Conservation (phyloP, 2,113 vertebrate species). For the Rhynchomys soricoides region DNA sequence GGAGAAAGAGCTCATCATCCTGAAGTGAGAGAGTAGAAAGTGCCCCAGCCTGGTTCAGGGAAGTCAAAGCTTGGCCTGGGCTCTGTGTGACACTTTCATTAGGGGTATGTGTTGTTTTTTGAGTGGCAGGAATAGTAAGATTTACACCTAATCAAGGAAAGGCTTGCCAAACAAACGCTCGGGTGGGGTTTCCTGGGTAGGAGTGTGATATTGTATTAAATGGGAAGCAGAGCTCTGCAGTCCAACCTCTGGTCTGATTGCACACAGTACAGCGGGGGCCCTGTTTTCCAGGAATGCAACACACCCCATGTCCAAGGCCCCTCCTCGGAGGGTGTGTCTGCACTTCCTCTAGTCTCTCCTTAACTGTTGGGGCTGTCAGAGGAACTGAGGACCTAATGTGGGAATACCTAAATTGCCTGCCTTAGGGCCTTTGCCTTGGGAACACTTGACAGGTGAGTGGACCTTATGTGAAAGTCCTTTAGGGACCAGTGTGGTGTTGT, state of each 20-base stretch:
- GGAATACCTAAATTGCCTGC: conserved; percentile 39
- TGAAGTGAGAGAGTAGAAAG: neutral
- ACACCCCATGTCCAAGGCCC: conserved; percentile 62
- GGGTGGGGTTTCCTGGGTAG: conserved; percentile 80
- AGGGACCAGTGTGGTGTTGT: neutral
- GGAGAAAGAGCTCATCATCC: conserved; percentile 1
- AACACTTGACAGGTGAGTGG: conserved; percentile 68
- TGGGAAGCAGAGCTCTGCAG: conserved; percentile 67
- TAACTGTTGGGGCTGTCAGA: neutral
- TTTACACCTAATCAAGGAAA: conserved; percentile 79
- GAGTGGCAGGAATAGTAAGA: conserved; percentile 66
- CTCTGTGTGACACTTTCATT: neutral
- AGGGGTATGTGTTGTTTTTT: conserved; percentile 45
- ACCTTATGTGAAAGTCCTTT: neutral
- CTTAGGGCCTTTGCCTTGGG: conserved; percentile 60
- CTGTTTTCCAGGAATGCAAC: conserved; percentile 78
- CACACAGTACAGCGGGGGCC: conserved; percentile 69
- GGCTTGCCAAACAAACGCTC: conserved; percentile 78
- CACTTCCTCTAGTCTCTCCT: conserved; percentile 49
- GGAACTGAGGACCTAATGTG: conserved; percentile 12
- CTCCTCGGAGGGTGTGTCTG: conserved; percentile 62
- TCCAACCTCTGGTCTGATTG: conserved; percentile 74
- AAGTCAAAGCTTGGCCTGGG: neutral
- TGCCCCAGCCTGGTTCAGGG: neutral
- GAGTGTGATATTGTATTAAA: conserved; percentile 77